Percentiles rank a stretch among this genome's conserved stretches.
These are phyloP conservation scores for Dysdera silvatica DNA, from an alignment of 1,140 invertebrate genomes.

Conservation along the genomic window DNA sequence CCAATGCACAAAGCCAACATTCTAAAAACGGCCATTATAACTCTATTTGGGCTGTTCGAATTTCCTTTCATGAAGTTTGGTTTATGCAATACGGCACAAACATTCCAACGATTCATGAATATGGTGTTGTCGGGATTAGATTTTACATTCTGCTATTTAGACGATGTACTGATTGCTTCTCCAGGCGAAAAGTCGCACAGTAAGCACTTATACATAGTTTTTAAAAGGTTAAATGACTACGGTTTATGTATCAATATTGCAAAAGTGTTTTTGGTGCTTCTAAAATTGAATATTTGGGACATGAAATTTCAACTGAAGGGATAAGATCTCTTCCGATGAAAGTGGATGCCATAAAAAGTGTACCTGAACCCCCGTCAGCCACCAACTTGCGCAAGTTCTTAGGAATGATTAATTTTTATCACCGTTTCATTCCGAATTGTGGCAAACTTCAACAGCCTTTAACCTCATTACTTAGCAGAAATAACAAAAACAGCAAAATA, in stretches of 20 bases:
- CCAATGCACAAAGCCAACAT: slow-evolving; percentile 14
- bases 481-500: not conserved
- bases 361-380: not conserved
- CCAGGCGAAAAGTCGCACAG: slow-evolving; percentile 38
- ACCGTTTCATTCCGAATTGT: slow-evolving; percentile 3
- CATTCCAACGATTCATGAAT: slow-evolving; percentile 50
- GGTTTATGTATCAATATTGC: slow-evolving; percentile 37
- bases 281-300: not conserved
- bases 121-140: slow-evolving; percentile 41
- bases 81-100: slow-evolving; percentile 34
- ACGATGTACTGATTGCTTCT: slow-evolving; percentile 45
- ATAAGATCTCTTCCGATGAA: not conserved
- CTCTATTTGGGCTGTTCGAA: slow-evolving; percentile 28
- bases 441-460: not conserved
- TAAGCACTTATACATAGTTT: slow-evolving; percentile 39
- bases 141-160: slow-evolving; percentile 34
- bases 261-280: slow-evolving; percentile 23
- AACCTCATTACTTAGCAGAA: slow-evolving; percentile 6
- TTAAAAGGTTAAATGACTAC: slow-evolving; percentile 38
- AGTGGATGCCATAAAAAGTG: not conserved
- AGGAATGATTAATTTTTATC: slow-evolving; percentile 1
- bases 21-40: slow-evolving; percentile 25
- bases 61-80: slow-evolving; percentile 28
- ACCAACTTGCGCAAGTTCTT: not conserved
- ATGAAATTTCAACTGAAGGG: not conserved